Conservation (phyloP, 2,888 invertebrate genomes). For the Drosophila antonietae region DNA sequence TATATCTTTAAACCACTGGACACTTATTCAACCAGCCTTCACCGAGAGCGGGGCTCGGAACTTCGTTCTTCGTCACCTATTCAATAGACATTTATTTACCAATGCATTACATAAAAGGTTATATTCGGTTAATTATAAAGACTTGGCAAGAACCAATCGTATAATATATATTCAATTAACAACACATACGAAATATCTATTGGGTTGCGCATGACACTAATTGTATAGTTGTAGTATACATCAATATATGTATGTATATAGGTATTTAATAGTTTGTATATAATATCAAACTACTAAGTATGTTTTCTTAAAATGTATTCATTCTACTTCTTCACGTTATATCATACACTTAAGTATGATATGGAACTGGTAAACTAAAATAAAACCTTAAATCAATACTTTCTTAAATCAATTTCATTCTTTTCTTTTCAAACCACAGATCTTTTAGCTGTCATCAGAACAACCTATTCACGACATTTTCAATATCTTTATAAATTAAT, state of each 20-base stretch:
- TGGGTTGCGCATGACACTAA: conserved; percentile 7
- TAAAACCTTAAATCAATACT: conserved; percentile 3
- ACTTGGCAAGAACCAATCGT: conserved; percentile 28
- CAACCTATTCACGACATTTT: background rate
- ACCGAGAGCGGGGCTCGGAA: conserved; percentile 17
- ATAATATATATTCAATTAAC: conserved; percentile 21
- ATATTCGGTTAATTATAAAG: conserved; percentile 5
- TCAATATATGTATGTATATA: background rate
- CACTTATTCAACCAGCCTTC: conserved; percentile 56
- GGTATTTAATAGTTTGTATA: background rate
- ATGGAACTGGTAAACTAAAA: background rate
- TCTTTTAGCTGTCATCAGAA: conserved; percentile 1
- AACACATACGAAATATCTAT: conserved; percentile 13
- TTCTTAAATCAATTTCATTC: conserved; percentile 40
- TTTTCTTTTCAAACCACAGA: conserved; percentile 29
- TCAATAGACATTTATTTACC: conserved; percentile 37
- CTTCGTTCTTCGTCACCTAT: conserved; percentile 10
- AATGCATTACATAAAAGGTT: conserved; percentile 16
- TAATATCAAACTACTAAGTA: conserved; percentile 5
- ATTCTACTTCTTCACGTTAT: background rate
- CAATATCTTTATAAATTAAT: background rate
- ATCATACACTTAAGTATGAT: conserved; percentile 7
- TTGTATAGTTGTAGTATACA: background rate
- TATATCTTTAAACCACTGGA: conserved; percentile 48
- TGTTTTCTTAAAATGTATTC: background rate